These are phyloP conservation scores for Hippocampus zosterae DNA, from an alignment of 2,113 vertebrate species.

Conservation along the genomic window DNA sequence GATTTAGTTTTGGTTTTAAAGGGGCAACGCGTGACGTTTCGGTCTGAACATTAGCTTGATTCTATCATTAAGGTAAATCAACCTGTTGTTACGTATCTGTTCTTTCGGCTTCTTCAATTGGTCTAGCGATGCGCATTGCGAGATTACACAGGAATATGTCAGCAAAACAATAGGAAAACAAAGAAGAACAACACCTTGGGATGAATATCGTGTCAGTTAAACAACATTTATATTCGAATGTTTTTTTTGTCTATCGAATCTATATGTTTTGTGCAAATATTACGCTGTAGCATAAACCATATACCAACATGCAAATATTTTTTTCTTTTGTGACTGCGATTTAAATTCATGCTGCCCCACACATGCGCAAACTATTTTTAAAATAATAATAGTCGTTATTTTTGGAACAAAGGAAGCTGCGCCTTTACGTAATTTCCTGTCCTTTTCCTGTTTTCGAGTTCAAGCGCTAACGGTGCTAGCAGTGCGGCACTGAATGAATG, in stretches of 20 bases:
- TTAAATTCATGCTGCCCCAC: no score
- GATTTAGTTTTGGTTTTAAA: background rate
- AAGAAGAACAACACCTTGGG: no score
- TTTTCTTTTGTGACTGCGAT: no score
- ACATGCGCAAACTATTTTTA: no score
- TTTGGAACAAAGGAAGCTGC: background rate
- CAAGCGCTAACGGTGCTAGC: background rate
- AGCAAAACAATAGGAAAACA: background rate
- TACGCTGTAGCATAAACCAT: no score
- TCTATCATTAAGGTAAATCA: background rate
- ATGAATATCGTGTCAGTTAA: background rate
- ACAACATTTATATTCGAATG: background rate
- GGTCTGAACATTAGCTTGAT: background rate
- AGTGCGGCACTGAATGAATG: slow-evolving; percentile 20
- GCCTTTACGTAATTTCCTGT: slow-evolving; percentile 42
- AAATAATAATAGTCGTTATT: background rate
- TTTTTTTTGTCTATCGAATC: background rate
- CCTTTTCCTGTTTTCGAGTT: slow-evolving; percentile 42
- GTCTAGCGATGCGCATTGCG: background rate
- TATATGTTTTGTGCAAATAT: no score
- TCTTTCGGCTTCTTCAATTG: background rate
- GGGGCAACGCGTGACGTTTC: background rate
- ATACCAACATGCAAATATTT: no score
- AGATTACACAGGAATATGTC: background rate
- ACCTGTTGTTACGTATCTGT: background rate